A percentile compares a stretch with the other conserved stretches of the same genome.
phyloP scores from a whole-genome alignment of 1,140 invertebrate genomes.

The Hetaerina americana region DNA sequence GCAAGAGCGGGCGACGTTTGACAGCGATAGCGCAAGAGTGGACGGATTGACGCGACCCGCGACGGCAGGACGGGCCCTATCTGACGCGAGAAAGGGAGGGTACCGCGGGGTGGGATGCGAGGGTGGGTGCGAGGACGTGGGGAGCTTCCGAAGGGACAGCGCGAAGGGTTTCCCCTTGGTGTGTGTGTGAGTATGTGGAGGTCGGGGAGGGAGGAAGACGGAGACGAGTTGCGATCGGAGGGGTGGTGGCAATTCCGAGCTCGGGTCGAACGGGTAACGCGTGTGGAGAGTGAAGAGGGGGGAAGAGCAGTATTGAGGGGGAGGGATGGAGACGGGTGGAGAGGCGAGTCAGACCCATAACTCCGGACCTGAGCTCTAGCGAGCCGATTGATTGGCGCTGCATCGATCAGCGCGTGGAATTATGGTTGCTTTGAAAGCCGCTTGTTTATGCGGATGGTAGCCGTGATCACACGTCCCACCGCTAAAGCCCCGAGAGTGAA shows the following conservation, averaged over 20 bases:
- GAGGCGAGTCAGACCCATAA: neutral
- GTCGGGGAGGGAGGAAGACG: too few relatives aligned
- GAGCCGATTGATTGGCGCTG: neutral
- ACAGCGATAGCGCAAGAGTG: neutral
- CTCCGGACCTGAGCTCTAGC: neutral
- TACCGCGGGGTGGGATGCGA: too few relatives aligned
- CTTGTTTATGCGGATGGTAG: neutral
- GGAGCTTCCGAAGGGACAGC: too few relatives aligned
- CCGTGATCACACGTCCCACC: neutral
- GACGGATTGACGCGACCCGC: neutral
- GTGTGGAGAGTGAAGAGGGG: too few relatives aligned
- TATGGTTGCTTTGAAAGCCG: neutral
- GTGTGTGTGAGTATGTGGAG: too few relatives aligned
- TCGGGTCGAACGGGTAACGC: too few relatives aligned
- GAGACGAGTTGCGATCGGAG: too few relatives aligned
- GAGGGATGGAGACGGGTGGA: neutral
- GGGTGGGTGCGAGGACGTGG: too few relatives aligned
- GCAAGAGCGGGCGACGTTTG: neutral
- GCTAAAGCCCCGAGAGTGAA: neutral
- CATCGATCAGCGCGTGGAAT: neutral
- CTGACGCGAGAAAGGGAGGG: too few relatives aligned
- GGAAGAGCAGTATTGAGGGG: neutral
- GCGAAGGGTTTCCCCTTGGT: too few relatives aligned
- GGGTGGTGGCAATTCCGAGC: too few relatives aligned
- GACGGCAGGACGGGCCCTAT: neutral